A percentile compares a stretch with the other conserved stretches of the same genome.
Evolutionary conservation across 2,113 vertebrate genomes (phyloP).

Genomic region (Eurypyga helias): DNA sequence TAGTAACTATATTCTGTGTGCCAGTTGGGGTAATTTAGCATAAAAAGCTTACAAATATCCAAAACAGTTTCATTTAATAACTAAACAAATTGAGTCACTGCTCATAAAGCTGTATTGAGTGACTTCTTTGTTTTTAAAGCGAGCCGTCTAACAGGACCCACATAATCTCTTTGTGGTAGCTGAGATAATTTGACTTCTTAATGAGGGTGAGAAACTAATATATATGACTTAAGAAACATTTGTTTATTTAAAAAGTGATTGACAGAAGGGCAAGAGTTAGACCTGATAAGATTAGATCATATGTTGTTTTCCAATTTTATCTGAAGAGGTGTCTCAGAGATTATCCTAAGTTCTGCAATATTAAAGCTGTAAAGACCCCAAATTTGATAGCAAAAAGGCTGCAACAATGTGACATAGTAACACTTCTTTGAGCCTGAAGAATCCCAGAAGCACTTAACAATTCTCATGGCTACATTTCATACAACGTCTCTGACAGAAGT

Average conservation of each 20-base stretch:
- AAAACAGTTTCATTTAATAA: neutral
- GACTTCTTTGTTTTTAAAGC: neutral
- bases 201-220: neutral
- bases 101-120: neutral
- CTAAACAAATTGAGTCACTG: neutral
- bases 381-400: neutral
- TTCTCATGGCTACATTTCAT: neutral
- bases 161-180: neutral
- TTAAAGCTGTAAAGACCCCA: neutral
- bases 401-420: neutral
- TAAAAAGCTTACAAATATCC: neutral
- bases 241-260: neutral
- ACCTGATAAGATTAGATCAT: neutral
- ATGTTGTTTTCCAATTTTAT: neutral
- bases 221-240: neutral
- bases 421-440: neutral
- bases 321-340: neutral
- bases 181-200: slow-evolving; percentile 25
- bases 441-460: neutral
- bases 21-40: neutral
- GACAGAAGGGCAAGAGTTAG: neutral
- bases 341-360: neutral
- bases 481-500: neutral
- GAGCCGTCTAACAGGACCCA: neutral
- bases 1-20: neutral